phyloP scores from a whole-genome alignment of 2,797 vertebrate species.

The Coregonus ussuriensis region DNA sequence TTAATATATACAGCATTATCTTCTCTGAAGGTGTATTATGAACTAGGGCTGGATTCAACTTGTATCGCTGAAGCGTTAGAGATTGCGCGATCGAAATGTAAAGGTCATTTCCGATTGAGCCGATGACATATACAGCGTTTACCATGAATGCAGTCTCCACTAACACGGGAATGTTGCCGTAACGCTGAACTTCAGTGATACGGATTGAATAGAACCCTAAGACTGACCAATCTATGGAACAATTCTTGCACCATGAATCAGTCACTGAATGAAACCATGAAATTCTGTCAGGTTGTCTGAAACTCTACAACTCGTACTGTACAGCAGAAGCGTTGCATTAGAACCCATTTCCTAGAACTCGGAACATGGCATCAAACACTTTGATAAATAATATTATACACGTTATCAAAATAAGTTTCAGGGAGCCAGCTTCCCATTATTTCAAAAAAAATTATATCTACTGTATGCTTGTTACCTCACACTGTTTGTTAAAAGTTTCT shows the following conservation, averaged over 20 bases:
- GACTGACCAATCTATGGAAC: not conserved
- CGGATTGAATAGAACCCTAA: too few species aligned
- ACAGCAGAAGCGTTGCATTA: constrained; percentile 41
- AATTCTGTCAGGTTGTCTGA: not conserved
- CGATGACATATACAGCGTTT: too few species aligned
- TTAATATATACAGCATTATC: not conserved
- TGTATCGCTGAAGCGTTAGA: too few species aligned
- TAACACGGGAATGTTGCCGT: too few species aligned
- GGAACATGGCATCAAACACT: constrained; percentile 69
- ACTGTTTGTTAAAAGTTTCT: constrained; percentile 15
- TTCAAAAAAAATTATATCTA: constrained; percentile 58
- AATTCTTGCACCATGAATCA: constrained; percentile 4
- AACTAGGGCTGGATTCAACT: too few species aligned
- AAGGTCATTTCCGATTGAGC: too few species aligned
- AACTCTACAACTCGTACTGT: constrained; percentile 8
- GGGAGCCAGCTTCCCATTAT: constrained; percentile 93
- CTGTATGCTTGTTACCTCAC: constrained; percentile 38
- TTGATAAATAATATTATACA: constrained; percentile 96
- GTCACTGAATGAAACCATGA: constrained; percentile 11
- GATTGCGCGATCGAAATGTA: too few species aligned
- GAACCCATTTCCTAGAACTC: constrained; percentile 61
- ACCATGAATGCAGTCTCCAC: too few species aligned
- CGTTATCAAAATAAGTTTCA: constrained; percentile 82
- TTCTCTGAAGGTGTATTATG: not conserved
- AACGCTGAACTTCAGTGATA: too few species aligned